These are phyloP conservation scores for Sander vitreus DNA, from an alignment of 2,113 vertebrate genomes.

Conservation along the genomic window DNA sequence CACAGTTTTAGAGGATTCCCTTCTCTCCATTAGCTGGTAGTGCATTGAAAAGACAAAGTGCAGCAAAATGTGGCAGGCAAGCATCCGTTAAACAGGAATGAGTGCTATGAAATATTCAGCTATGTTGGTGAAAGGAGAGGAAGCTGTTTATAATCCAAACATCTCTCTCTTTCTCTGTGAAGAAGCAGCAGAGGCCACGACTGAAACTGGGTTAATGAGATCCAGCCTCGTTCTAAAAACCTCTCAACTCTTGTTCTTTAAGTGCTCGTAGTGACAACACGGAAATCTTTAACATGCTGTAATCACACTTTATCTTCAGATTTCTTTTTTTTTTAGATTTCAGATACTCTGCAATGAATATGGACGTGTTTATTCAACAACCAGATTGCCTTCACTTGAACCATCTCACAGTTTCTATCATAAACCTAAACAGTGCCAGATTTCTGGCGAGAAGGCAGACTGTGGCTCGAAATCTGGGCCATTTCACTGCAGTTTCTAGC, in stretches of 20 bases:
- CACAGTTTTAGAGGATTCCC: constrained; percentile 25
- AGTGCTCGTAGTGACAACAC: neutral
- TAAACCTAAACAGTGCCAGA: constrained; percentile 17
- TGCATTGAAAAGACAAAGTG: constrained; percentile 36
- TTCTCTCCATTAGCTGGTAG: constrained; percentile 26
- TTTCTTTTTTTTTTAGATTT: neutral
- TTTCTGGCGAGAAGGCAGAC: constrained; percentile 26
- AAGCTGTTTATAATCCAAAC: constrained; percentile 38
- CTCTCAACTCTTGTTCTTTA: constrained; percentile 44
- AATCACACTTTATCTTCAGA: neutral
- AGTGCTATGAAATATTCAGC: constrained; percentile 74
- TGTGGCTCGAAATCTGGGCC: constrained; percentile 35
- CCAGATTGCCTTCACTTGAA: constrained; percentile 27
- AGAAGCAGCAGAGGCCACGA: constrained; percentile 28
- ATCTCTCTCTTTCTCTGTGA: constrained; percentile 26
- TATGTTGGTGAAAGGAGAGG: constrained; percentile 40
- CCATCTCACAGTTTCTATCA: constrained; percentile 34
- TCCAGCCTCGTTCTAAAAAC: constrained; percentile 35
- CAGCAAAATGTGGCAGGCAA: constrained; percentile 20
- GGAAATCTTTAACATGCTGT: neutral
- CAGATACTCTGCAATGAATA: neutral
- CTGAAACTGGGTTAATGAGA: constrained; percentile 75
- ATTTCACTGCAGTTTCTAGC: constrained; percentile 19
- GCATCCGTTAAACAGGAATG: constrained; percentile 39
- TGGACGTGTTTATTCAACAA: constrained; percentile 45